Percentiles rank a stretch among this genome's conserved stretches.
phyloP scores from a whole-genome alignment of 2,797 vertebrate genomes.

The Amazona ochrocephala region DNA sequence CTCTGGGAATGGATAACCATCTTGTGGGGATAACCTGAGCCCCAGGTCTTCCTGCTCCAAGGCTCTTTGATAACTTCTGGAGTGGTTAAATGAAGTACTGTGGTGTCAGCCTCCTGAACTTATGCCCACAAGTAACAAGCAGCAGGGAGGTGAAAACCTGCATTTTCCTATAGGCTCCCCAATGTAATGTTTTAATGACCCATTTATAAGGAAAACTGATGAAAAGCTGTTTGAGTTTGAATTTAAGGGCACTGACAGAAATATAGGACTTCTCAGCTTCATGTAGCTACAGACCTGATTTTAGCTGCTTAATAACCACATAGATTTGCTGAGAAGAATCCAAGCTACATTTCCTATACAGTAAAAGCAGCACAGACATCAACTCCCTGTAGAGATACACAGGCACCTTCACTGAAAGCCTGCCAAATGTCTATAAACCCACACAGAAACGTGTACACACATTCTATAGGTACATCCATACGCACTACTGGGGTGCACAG shows the following conservation, averaged over 20 bases:
- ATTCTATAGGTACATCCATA: neutral
- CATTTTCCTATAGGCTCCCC: neutral
- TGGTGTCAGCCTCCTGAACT: neutral
- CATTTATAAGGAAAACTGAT: neutral
- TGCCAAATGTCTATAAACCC: accelerated
- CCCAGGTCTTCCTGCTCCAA: neutral
- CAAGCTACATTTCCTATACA: neutral
- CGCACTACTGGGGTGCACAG: neutral
- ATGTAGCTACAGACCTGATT: neutral
- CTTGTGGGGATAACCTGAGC: neutral
- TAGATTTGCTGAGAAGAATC: neutral
- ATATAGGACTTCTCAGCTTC: neutral
- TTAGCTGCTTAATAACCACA: neutral
- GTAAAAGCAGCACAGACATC: neutral
- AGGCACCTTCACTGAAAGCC: neutral
- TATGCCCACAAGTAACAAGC: neutral
- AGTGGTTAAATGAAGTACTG: neutral
- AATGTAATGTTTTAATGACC: neutral
- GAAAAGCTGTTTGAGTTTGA: neutral
- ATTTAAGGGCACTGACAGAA: neutral
- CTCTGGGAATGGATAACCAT: neutral
- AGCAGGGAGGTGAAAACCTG: neutral
- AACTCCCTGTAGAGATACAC: neutral
- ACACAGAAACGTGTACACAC: neutral
- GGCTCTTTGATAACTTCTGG: neutral